Conservation (phyloP, 2,797 vertebrate species). For the Strix occidentalis region DNA sequence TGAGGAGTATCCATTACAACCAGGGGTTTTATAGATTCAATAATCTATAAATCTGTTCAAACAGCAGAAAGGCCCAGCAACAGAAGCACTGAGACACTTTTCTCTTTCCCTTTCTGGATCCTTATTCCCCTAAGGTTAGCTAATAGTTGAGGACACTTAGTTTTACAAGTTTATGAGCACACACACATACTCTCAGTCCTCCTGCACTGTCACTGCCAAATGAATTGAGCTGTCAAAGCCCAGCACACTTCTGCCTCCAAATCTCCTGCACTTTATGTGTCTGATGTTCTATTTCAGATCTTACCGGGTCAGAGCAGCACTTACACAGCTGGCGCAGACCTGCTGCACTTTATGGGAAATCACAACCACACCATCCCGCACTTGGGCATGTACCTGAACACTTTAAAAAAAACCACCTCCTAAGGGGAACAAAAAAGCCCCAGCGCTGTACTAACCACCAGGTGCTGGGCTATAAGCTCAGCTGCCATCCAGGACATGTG, state of each 20-base stretch:
- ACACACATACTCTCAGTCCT: neutral
- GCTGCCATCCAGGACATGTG: neutral
- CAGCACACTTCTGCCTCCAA: rapidly evolving
- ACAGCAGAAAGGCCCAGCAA: neutral
- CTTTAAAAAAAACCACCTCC: neutral
- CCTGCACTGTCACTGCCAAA: neutral
- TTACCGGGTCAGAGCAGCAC: neutral
- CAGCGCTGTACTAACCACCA: rapidly evolving
- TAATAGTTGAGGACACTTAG: neutral
- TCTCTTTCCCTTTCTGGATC: neutral
- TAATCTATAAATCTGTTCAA: neutral
- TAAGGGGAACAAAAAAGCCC: neutral
- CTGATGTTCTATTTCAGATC: neutral
- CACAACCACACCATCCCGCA: neutral
- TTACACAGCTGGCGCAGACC: neutral
- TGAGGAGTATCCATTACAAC: neutral
- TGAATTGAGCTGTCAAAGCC: neutral
- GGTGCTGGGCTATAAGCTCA: neutral
- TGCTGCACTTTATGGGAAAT: rapidly evolving
- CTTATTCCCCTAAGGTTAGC: neutral
- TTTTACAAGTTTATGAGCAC: neutral
- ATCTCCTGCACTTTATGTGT: rapidly evolving
- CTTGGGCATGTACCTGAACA: neutral
- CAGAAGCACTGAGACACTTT: neutral
- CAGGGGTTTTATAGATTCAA: neutral